Conservation (phyloP, 1,140 invertebrate genomes). For the Ooceraea biroi region DNA sequence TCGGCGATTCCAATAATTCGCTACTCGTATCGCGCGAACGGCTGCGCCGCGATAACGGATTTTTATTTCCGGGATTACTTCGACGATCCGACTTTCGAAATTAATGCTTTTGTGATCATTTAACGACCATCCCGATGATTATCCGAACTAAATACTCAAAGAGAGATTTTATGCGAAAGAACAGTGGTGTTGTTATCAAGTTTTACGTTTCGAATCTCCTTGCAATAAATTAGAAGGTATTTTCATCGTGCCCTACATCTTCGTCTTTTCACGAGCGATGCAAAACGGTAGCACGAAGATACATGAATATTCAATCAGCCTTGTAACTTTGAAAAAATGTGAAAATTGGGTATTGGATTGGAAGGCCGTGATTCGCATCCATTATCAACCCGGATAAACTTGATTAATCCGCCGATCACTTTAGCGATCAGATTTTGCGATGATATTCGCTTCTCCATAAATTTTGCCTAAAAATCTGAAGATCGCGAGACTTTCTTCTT, state of each 20-base stretch:
- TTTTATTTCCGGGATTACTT: not conserved
- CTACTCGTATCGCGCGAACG: not conserved
- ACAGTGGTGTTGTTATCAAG: too few relatives aligned
- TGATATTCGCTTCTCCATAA: too few relatives aligned
- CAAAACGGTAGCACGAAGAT: not conserved
- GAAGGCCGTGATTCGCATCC: too few relatives aligned
- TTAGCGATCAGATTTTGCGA: too few relatives aligned
- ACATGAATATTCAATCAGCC: slow-evolving; percentile 19
- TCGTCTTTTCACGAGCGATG: not conserved
- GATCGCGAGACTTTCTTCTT: too few relatives aligned
- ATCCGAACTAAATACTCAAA: not conserved
- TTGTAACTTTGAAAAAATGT: not conserved
- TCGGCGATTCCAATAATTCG: slow-evolving; percentile 23
- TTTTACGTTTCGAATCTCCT: too few relatives aligned
- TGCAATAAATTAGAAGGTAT: not conserved
- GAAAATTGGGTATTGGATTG: not conserved
- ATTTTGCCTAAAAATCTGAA: too few relatives aligned
- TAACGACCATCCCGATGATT: not conserved
- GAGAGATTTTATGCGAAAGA: not conserved
- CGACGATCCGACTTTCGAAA: not conserved
- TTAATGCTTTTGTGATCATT: not conserved
- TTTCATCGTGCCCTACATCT: not conserved
- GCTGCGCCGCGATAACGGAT: not conserved
- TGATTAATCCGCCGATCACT: too few relatives aligned
- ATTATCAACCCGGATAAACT: too few relatives aligned